These are phyloP conservation scores for Petrocephalus schoutedeni DNA, from an alignment of 2,797 vertebrate species.

Conservation along the genomic window DNA sequence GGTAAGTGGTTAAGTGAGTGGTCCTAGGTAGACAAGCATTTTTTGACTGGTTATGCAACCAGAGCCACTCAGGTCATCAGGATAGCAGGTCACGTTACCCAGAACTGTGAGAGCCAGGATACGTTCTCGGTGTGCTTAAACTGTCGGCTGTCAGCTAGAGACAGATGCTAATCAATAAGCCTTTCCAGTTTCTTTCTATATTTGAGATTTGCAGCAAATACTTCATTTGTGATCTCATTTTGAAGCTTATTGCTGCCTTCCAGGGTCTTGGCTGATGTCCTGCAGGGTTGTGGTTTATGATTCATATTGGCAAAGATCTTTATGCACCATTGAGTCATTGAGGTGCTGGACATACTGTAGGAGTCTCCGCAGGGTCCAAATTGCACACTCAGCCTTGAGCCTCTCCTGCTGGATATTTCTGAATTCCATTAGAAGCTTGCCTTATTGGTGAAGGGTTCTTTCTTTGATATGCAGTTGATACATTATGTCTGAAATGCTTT, in stretches of 20 bases:
- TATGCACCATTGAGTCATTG: not conserved
- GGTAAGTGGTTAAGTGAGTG: not conserved
- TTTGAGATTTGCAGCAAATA: not conserved
- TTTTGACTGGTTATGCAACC: not conserved
- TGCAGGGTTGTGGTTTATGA: not conserved
- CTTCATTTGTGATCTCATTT: not conserved
- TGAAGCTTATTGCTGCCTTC: not conserved
- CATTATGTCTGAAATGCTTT: constrained; percentile 31
- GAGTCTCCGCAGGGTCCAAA: not conserved
- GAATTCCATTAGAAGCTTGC: not conserved
- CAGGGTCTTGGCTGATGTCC: not conserved
- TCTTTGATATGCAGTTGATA: not conserved
- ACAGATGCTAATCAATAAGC: not conserved
- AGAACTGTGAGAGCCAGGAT: not conserved
- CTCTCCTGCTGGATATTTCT: not conserved
- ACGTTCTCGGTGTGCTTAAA: not conserved
- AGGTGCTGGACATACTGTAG: not conserved
- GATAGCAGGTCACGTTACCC: not conserved
- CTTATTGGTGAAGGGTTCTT: not conserved
- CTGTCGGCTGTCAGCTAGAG: not conserved
- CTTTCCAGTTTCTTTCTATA: not conserved
- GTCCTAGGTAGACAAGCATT: not conserved
- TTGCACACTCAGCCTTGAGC: not conserved
- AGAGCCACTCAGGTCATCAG: not conserved
- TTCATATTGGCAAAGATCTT: not conserved